A percentile compares a stretch with the other conserved stretches of the same genome.
Evolutionary conservation across 2,888 invertebrate species (phyloP).

Genomic region (Drosophila hamatofila): DNA sequence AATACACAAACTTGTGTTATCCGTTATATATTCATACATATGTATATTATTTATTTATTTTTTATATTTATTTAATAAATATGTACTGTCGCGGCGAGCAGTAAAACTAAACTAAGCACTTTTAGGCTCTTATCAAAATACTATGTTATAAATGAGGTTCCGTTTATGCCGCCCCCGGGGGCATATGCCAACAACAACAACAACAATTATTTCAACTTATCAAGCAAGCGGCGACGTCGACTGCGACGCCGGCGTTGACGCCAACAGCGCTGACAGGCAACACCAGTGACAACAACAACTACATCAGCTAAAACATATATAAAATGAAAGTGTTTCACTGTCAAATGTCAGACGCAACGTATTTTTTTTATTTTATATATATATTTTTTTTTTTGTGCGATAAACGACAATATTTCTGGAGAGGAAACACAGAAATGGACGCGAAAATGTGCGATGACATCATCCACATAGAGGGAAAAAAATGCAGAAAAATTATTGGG

Average conservation of each 20-base stretch:
- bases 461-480: slow-evolving; percentile 10
- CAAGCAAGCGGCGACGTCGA: slow-evolving; percentile 24
- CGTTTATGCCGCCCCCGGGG: slow-evolving; percentile 37
- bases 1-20: too few relatives aligned
- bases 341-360: slow-evolving; percentile 61
- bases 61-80: slow-evolving; percentile 13
- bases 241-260: slow-evolving; percentile 26
- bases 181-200: slow-evolving; percentile 34
- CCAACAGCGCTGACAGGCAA: slow-evolving; percentile 35
- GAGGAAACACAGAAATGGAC: slow-evolving; percentile 39
- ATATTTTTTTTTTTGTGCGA: slow-evolving; percentile 39
- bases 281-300: slow-evolving; percentile 25
- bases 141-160: slow-evolving; percentile 52
- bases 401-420: slow-evolving; percentile 51
- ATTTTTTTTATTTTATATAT: slow-evolving; percentile 11
- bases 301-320: slow-evolving; percentile 17
- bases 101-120: slow-evolving; percentile 50
- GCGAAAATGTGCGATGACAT: slow-evolving; percentile 44
- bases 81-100: slow-evolving; percentile 43
- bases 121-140: slow-evolving; percentile 49
- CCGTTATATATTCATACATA: too few relatives aligned
- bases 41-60: not conserved
- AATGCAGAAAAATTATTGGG: not conserved
- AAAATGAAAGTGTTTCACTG: slow-evolving; percentile 72
- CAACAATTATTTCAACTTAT: slow-evolving; percentile 52